Percentiles rank a stretch among this genome's conserved stretches.
phyloP scores from a whole-genome alignment of 1,140 invertebrate species.

The Drosophila takahashii region DNA sequence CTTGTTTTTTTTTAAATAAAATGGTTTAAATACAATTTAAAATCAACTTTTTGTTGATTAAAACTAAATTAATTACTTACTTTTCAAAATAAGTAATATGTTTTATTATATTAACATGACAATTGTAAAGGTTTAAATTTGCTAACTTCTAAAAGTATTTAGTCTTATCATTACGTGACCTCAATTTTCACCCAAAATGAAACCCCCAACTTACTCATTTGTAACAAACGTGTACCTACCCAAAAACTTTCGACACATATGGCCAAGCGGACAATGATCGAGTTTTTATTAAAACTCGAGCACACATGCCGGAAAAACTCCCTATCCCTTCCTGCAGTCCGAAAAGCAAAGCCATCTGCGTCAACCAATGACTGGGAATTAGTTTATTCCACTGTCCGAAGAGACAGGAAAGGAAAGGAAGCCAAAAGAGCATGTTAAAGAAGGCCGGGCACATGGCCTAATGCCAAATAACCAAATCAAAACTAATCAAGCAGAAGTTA shows the following conservation, averaged over 20 bases:
- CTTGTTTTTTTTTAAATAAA: too few relatives aligned
- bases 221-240: background rate
- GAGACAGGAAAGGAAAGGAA: slow-evolving; percentile 7
- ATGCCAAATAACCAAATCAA: slow-evolving; percentile 80
- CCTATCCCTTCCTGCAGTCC: background rate
- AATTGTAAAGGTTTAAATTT: too few relatives aligned
- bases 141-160: too few relatives aligned
- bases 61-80: too few relatives aligned
- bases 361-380: slow-evolving; percentile 35
- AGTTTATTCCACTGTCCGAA: slow-evolving; percentile 48
- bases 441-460: slow-evolving; percentile 61
- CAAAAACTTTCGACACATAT: slow-evolving; percentile 28
- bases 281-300: slow-evolving; percentile 48
- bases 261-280: slow-evolving; percentile 19
- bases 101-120: too few relatives aligned
- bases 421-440: slow-evolving; percentile 42
- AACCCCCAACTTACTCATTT: background rate
- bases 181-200: background rate
- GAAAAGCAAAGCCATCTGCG: slow-evolving; percentile 38
- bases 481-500: slow-evolving; percentile 81
- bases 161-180: background rate
- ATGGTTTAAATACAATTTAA: too few relatives aligned
- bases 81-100: too few relatives aligned
- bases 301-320: slow-evolving; percentile 17
- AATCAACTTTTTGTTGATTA: too few relatives aligned